Evolutionary conservation across 2,888 invertebrate genomes (phyloP).

Genomic region (Platerodrilus igneus): DNA sequence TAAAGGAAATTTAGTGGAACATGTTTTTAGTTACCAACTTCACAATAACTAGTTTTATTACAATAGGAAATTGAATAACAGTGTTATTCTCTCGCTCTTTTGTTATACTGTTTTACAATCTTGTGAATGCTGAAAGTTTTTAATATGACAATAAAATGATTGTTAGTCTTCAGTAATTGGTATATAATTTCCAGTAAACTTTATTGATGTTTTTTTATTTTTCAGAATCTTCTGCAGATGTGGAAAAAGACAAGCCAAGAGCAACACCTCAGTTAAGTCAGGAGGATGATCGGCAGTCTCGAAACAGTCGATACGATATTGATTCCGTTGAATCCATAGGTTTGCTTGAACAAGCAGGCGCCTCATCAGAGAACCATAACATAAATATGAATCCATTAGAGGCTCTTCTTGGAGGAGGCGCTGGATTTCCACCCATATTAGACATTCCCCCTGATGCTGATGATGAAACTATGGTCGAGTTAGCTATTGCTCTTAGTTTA

Average conservation of each 20-base stretch:
- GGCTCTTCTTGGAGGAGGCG: slow-evolving; percentile 50
- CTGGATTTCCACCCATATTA: slow-evolving; percentile 71
- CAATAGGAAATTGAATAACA: too few species aligned
- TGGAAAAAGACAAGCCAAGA: slow-evolving; percentile 33
- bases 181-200: slow-evolving; percentile 1
- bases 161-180: too few species aligned
- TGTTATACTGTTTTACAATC: too few species aligned
- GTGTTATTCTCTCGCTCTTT: too few species aligned
- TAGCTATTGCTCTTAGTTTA: slow-evolving; percentile 90
- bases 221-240: slow-evolving; percentile 25
- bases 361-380: slow-evolving; percentile 31
- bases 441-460: slow-evolving; percentile 93
- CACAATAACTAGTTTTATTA: too few species aligned
- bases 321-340: slow-evolving; percentile 42
- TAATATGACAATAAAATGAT: too few species aligned
- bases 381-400: slow-evolving; percentile 48
- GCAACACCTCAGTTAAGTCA: slow-evolving; percentile 30
- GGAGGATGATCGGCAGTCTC: slow-evolving; percentile 31
- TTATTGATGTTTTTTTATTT: slow-evolving; percentile 3
- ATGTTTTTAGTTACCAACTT: too few species aligned
- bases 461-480: slow-evolving; percentile 94
- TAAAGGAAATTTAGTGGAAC: too few species aligned
- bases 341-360: slow-evolving; percentile 32
- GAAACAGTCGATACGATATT: slow-evolving; percentile 35
- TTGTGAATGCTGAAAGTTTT: too few species aligned